Conservation (phyloP, 2,888 invertebrate genomes). For the Dione juno region DNA sequence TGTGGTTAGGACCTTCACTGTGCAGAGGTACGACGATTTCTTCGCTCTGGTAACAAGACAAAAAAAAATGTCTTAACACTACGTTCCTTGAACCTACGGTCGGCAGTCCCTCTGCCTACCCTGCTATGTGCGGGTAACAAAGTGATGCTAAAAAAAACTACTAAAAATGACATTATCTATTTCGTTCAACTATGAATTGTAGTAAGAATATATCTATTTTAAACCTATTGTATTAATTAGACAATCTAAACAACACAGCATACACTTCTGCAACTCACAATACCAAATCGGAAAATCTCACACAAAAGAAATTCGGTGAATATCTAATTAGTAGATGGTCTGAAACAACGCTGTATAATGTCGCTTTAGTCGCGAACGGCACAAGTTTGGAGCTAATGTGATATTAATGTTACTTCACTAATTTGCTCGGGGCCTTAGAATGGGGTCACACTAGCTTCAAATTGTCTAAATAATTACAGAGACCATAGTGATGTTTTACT, state of each 20-base stretch:
- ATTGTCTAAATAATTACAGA: constrained; percentile 71
- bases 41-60: no score
- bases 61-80: no score
- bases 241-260: no score
- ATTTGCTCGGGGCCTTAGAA: constrained; percentile 64
- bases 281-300: constrained; percentile 18
- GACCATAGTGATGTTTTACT: constrained; percentile 51
- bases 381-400: constrained; percentile 62
- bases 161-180: background rate
- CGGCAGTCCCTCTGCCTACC: no score
- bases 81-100: no score
- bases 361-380: constrained; percentile 47
- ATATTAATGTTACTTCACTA: constrained; percentile 73
- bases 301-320: constrained; percentile 41
- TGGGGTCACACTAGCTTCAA: constrained; percentile 66
- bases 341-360: constrained; percentile 50
- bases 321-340: constrained; percentile 47
- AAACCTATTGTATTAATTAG: no score
- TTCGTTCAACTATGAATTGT: no score
- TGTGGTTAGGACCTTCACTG: no score
- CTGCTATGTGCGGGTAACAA: no score
- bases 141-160: background rate
- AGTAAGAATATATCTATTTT: no score
- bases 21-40: no score
- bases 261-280: background rate